Evolutionary conservation across 2,113 vertebrate species (phyloP).

Genomic region (Monopterus albus): DNA sequence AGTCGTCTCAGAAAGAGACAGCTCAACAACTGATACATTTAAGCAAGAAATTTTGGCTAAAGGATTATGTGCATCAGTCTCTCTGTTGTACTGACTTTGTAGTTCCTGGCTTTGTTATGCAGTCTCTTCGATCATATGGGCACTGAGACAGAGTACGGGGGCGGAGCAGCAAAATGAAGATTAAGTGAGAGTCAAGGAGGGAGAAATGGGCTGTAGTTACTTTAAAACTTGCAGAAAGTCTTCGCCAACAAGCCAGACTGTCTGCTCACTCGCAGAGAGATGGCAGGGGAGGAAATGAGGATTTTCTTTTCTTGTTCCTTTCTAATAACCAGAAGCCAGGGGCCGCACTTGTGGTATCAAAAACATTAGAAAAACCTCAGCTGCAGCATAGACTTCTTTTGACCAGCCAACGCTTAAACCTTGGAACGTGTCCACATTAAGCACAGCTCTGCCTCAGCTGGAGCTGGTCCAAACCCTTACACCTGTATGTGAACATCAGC

Average conservation of each 20-base stretch:
- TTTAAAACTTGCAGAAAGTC: slow-evolving; percentile 33
- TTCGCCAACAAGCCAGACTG: neutral
- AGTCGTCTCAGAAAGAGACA: neutral
- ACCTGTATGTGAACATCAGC: slow-evolving; percentile 30
- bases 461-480: slow-evolving; percentile 33
- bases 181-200: slow-evolving; percentile 16
- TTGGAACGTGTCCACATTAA: slow-evolving; percentile 34
- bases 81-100: neutral
- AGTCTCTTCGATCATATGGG: neutral
- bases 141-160: neutral
- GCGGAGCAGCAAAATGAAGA: slow-evolving; percentile 9
- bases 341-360: neutral
- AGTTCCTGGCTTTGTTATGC: slow-evolving; percentile 2
- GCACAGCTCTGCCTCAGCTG: slow-evolving; percentile 24
- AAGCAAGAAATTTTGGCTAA: neutral
- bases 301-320: slow-evolving; percentile 16
- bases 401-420: slow-evolving; percentile 37
- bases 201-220: slow-evolving; percentile 7
- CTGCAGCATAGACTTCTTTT: slow-evolving; percentile 15
- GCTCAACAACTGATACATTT: neutral
- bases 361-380: slow-evolving; percentile 10
- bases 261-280: slow-evolving; percentile 2
- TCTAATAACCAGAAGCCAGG: slow-evolving; percentile 14
- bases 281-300: slow-evolving; percentile 3
- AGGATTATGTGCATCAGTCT: neutral